A percentile compares a stretch with the other conserved stretches of the same genome.
phyloP scores from a whole-genome alignment of 2,797 vertebrate genomes.

The Epinephelus coioides region DNA sequence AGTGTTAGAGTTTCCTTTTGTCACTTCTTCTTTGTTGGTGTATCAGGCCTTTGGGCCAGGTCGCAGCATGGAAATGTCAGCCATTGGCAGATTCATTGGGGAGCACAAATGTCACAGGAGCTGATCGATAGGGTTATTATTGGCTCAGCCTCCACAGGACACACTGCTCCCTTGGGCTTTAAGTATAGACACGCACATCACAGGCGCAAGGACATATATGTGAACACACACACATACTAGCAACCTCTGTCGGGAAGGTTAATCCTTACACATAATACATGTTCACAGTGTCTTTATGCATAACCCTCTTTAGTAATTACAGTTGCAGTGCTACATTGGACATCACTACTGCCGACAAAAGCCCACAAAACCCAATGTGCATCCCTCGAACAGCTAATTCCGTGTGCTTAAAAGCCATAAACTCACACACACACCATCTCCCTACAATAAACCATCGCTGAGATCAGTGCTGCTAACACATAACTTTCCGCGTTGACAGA shows the following conservation, averaged over 20 bases:
- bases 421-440: not conserved
- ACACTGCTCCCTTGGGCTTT: conserved; percentile 51
- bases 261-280: not conserved
- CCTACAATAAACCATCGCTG: conserved; percentile 38
- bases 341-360: not conserved
- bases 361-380: not conserved
- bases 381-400: not conserved
- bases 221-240: not conserved
- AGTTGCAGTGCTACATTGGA: too few species aligned
- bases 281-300: too few species aligned
- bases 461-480: conserved; percentile 51
- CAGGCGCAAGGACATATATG: not conserved
- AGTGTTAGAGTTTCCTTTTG: conserved; percentile 16
- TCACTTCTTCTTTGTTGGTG: conserved; percentile 28
- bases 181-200: conserved; percentile 38
- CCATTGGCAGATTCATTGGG: conserved; percentile 64
- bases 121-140: conserved; percentile 78
- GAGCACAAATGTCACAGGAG: conserved; percentile 76
- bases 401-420: conserved; percentile 13
- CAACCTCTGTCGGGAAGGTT: not conserved
- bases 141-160: conserved; percentile 51
- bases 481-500: conserved; percentile 63
- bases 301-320: too few species aligned
- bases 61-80: conserved; percentile 75
- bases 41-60: conserved; percentile 20